Base-by-base conservation (phyloP, 1,140 invertebrate genomes). In the Sycophila sp. region DNA sequence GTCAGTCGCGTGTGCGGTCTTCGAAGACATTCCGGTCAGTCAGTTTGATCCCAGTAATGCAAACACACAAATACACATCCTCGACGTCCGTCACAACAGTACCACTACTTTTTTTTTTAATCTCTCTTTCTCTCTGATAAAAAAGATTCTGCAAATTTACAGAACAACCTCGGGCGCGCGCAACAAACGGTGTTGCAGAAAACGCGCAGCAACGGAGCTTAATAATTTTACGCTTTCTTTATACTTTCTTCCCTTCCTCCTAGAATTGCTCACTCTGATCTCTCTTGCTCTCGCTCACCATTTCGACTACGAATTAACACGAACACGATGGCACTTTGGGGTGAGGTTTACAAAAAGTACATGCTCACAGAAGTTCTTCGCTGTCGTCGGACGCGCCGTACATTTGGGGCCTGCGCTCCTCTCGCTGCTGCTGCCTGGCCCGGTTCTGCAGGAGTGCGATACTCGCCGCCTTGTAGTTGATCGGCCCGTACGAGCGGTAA, bases 401-500 rank as follows among this genome's bases (percentile, higher is more conserved):
- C 84, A 85, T 86, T 76, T 85, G 84, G 13, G 85, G 85, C 74
- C 76, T 80, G 62, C 82, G 78, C 51, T 81, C 80, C 32, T 79
- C 78, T 38, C 79, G 75, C 19, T 71, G 28, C 64, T 74, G 62
- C 32, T 13, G 28, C 40, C 78, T 78, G 30, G 81, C 78, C 26
- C 81, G 82, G 40, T 82, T 83, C 40, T 86, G 81, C 4, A 85
- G 76, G 7, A 86, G 74, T 62, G 83, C 84, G n/a, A 71, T 71
- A 26, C 69, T 71, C 0, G 69, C 69, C 7, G 69, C 69, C 10
- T 71, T 71, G 55, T 71, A 71, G 22, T 71, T 71, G 28, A 96
- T 95, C 34, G 94, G 94, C 69, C 94, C 94, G 85, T 95, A 95
- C 71, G 91, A 92, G 80, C 92, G 91, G 85, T 94, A 92, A 81